These are phyloP conservation scores for Semaprochilodus insignis DNA, from an alignment of 2,797 vertebrate species.

Conservation along the genomic window DNA sequence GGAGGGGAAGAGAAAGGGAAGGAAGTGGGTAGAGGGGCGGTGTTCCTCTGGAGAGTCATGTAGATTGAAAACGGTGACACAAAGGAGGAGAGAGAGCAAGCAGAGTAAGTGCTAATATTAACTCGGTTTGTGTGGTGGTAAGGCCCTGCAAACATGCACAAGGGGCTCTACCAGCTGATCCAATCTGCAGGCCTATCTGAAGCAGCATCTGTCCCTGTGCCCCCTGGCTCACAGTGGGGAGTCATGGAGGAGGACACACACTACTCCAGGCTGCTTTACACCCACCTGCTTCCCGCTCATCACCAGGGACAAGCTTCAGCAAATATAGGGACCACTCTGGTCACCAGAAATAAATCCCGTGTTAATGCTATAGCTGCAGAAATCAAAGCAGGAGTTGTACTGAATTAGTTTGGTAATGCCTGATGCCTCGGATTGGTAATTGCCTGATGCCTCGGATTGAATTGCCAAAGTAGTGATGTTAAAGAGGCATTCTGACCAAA, in stretches of 20 bases:
- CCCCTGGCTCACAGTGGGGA: constrained; percentile 10
- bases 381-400: neutral
- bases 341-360: neutral
- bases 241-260: constrained; percentile 37
- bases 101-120: constrained; percentile 64
- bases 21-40: neutral
- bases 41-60: constrained; percentile 13
- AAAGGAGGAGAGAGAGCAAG: constrained; percentile 11
- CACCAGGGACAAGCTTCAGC: constrained; percentile 1
- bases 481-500: too few species aligned
- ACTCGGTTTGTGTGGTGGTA: constrained; percentile 56
- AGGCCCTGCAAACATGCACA: constrained; percentile 24
- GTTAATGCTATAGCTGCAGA: neutral
- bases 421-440: too few species aligned
- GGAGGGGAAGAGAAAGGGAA: constrained; percentile 1
- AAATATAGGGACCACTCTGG: too few species aligned
- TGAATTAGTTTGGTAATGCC: neutral
- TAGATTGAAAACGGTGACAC: constrained; percentile 13
- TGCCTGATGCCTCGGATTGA: too few species aligned
- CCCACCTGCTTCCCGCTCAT: constrained; percentile 20
- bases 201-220: constrained; percentile 52
- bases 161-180: constrained; percentile 24
- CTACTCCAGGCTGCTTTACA: constrained; percentile 44
- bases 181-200: constrained; percentile 60
- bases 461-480: too few species aligned